A percentile compares a stretch with the other conserved stretches of the same genome.
These are phyloP conservation scores for Anas platyrhynchos DNA, from an alignment of 2,113 vertebrate genomes.

Conservation along the genomic window DNA sequence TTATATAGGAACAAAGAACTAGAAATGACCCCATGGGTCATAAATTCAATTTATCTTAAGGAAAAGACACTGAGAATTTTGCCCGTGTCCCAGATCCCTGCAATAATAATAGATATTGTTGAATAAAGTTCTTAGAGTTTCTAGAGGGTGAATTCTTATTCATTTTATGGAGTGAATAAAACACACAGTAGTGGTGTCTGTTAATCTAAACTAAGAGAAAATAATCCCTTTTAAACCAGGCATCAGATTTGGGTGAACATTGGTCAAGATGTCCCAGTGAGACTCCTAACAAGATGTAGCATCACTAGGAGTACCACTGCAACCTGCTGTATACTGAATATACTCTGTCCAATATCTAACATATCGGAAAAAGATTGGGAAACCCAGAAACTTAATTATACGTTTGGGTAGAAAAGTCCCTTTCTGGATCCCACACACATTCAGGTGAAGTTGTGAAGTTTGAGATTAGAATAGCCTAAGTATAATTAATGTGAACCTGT, in stretches of 20 bases:
- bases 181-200: neutral
- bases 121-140: neutral
- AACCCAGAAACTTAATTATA: neutral
- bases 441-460: neutral
- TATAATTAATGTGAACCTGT: neutral
- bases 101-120: neutral
- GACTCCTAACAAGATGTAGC: neutral
- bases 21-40: neutral
- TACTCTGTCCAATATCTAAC: neutral
- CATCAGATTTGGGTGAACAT: neutral
- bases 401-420: neutral
- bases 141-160: neutral
- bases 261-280: neutral
- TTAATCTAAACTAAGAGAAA: neutral
- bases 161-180: neutral
- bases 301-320: neutral
- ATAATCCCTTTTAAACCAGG: neutral
- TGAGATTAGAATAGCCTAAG: neutral
- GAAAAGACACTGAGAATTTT: neutral
- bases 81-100: neutral
- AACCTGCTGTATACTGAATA: neutral
- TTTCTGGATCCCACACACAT: neutral
- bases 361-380: neutral
- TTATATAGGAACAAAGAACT: neutral
- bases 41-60: neutral